Evolutionary conservation across 2,797 vertebrate genomes (phyloP).

Genomic region (Crocodylus rhombifer): DNA sequence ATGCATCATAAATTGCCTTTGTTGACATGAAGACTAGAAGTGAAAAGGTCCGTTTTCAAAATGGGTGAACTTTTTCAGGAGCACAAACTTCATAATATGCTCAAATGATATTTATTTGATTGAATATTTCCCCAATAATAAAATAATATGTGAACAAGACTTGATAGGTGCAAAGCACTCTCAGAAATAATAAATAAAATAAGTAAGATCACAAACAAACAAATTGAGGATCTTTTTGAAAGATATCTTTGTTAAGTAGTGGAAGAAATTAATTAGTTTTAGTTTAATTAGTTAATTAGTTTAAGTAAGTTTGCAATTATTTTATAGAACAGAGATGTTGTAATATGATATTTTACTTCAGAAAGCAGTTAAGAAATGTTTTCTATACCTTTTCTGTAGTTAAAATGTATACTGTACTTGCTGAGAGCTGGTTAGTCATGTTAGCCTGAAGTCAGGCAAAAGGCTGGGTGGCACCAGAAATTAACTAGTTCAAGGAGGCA

Average conservation of each 20-base stretch:
- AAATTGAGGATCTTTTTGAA: background rate
- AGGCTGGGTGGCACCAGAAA: too few relatives aligned
- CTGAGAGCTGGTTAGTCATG: too few relatives aligned
- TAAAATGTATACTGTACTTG: background rate
- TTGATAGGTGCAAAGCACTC: background rate
- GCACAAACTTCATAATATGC: background rate
- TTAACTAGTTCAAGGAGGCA: too few relatives aligned
- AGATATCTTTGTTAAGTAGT: conserved; percentile 10
- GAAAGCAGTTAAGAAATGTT: background rate
- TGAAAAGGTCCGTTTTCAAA: background rate
- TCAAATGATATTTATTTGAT: background rate
- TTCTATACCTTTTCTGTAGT: background rate
- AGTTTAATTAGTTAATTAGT: background rate
- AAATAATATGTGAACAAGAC: background rate
- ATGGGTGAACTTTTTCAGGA: background rate
- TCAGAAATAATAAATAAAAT: background rate
- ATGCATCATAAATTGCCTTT: background rate
- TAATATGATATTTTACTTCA: background rate
- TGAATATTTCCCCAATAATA: background rate
- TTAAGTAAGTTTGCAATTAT: background rate
- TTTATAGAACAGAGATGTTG: background rate
- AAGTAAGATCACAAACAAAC: background rate
- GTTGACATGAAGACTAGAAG: background rate
- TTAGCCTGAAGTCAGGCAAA: too few relatives aligned
- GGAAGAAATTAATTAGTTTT: background rate